Base-by-base conservation (phyloP, 2,113 vertebrate species). In the Stigmatopora argus region DNA sequence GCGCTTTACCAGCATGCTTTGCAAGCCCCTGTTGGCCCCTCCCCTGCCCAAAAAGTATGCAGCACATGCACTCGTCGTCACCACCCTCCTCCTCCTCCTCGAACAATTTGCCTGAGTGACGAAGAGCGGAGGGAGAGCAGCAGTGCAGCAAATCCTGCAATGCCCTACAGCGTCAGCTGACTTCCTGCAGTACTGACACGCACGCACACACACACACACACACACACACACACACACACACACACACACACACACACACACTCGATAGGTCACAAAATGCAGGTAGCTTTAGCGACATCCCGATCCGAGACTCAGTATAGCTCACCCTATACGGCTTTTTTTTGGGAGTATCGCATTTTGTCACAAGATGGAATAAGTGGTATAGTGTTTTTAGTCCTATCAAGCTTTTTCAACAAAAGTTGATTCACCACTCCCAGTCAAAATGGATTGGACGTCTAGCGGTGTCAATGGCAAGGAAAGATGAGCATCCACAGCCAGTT, bases 151-250 rank as follows among this genome's bases (percentile, higher is more conserved):
- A 31, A 84, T 88, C 86, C 87, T 90, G 89, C 89, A 90, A 87
- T 84, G 84, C 89, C 89, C 89, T 90, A 87, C 90, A 89, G 90
- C 87, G 44, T 44, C 59, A 61, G 59, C 59, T 61, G 71, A 84
- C 75, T 82, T 90, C 84, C 86, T 92, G 90, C 90, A 92, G 90
- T 88, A 83, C 81, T 63, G 82, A 78, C 77, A 38, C 57, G 51
- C 68, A 61, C 3, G 3, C 26, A 34, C 44, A 34, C 48, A 60
- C 55, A 66, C 63, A 45, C 61, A 67, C 48, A 59, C 3, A 31
- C 26, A 34, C 44, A 34, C 48, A 60, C 55, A 66, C 63, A 45
- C 61, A 67, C 48, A n/a, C n/a, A n/a, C n/a, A n/a, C n/a, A n/a
- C n/a, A n/a, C n/a, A n/a, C n/a, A n/a, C 3, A 31, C 26, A 34